phyloP scores from a whole-genome alignment of 2,113 vertebrate species.

The Edolisoma coerulescens region DNA sequence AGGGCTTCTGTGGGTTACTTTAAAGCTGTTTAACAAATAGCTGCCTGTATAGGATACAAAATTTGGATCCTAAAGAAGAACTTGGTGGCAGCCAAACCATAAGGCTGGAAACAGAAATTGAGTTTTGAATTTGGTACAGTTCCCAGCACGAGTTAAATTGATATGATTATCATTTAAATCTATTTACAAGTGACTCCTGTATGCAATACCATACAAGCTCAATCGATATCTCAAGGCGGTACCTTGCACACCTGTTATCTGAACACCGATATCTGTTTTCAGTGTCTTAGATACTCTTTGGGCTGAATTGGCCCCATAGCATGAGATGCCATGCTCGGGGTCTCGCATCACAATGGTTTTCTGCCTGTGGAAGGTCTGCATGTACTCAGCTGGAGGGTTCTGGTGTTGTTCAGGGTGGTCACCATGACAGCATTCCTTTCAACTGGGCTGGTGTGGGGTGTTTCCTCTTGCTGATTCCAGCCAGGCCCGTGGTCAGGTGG shows the following conservation, averaged over 20 bases:
- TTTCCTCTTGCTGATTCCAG: not conserved
- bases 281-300: not conserved
- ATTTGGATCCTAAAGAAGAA: not conserved
- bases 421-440: not conserved
- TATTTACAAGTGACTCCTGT: not conserved
- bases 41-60: not conserved
- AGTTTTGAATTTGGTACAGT: not conserved
- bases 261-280: not conserved
- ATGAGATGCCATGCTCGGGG: rapidly evolving
- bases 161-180: not conserved
- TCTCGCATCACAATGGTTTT: not conserved
- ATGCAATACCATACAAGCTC: not conserved
- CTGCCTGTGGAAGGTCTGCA: not conserved
- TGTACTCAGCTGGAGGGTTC: rapidly evolving
- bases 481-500: rapidly evolving
- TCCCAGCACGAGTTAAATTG: not conserved
- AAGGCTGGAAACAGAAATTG: not conserved
- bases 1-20: not conserved
- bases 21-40: not conserved
- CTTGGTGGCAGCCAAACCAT: not conserved
- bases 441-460: not conserved
- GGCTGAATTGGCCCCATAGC: not conserved
- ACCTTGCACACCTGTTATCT: not conserved
- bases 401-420: not conserved
- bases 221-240: not conserved